A percentile compares a stretch with the other conserved stretches of the same genome.
These are phyloP conservation scores for Pseudotriccus pelzelni DNA, from an alignment of 2,797 vertebrate species.

Conservation along the genomic window DNA sequence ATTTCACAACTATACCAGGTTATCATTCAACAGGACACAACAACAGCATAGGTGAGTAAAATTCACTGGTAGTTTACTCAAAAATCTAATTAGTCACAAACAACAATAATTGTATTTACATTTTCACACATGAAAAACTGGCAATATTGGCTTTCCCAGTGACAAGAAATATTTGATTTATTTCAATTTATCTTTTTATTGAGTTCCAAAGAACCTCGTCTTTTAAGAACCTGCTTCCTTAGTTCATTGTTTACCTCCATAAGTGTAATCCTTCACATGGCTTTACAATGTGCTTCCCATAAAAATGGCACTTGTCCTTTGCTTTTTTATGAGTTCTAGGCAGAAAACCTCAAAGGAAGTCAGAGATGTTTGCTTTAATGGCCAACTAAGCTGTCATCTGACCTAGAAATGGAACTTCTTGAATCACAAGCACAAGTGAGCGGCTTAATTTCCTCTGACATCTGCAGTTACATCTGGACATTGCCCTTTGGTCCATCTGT, in stretches of 20 bases:
- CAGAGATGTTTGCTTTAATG: constrained; percentile 9
- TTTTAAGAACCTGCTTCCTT: background rate
- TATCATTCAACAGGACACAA: background rate
- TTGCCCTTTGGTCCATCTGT: background rate
- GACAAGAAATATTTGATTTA: background rate
- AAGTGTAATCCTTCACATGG: background rate
- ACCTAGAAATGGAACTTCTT: constrained; percentile 34
- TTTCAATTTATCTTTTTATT: background rate
- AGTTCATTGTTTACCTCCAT: background rate
- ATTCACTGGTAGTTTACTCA: background rate
- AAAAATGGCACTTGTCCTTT: background rate
- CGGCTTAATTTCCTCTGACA: constrained; percentile 16
- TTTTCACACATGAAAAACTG: background rate
- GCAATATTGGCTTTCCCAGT: background rate
- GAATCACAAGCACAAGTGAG: background rate
- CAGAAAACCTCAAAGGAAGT: constrained; percentile 19
- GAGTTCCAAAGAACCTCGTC: background rate
- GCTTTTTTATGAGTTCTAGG: background rate
- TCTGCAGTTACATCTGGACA: constrained; percentile 38
- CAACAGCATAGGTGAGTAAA: background rate
- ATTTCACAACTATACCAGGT: background rate
- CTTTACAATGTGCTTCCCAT: background rate
- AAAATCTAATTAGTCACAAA: background rate
- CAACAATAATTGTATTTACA: background rate
- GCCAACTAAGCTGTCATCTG: constrained; percentile 6